phyloP scores from a whole-genome alignment of 2,797 vertebrate genomes.

The Dendrocincla fuliginosa region DNA sequence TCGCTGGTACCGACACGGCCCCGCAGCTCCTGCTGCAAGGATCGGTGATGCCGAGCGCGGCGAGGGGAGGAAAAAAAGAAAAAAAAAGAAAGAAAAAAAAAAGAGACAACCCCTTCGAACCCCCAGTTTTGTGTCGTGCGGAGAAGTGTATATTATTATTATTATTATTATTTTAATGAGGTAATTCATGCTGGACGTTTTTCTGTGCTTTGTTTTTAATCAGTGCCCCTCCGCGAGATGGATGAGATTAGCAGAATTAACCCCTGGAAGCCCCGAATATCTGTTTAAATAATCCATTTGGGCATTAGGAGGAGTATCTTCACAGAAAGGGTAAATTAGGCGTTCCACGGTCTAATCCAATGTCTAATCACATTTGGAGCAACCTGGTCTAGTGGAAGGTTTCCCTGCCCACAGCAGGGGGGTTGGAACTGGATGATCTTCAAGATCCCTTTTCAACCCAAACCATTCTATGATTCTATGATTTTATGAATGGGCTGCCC shows the following conservation, averaged over 20 bases:
- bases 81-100: too few species aligned
- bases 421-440: neutral
- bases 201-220: neutral
- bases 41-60: neutral
- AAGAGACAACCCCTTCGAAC: too few species aligned
- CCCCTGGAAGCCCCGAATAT: neutral
- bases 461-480: neutral
- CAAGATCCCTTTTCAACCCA: neutral
- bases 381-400: neutral
- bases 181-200: neutral
- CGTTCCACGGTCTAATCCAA: too few species aligned
- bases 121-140: fast-evolving
- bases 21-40: neutral
- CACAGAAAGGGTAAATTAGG: neutral
- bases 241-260: neutral
- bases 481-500: neutral
- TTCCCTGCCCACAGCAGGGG: neutral
- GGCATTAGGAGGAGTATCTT: neutral
- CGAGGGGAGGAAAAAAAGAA: too few species aligned
- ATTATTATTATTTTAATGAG: neutral
- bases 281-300: neutral
- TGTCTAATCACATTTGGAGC: neutral
- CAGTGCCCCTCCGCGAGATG: neutral
- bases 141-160: neutral
- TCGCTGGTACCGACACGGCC: neutral